phyloP scores from a whole-genome alignment of 2,113 vertebrate species.

The Ailurus styani region DNA sequence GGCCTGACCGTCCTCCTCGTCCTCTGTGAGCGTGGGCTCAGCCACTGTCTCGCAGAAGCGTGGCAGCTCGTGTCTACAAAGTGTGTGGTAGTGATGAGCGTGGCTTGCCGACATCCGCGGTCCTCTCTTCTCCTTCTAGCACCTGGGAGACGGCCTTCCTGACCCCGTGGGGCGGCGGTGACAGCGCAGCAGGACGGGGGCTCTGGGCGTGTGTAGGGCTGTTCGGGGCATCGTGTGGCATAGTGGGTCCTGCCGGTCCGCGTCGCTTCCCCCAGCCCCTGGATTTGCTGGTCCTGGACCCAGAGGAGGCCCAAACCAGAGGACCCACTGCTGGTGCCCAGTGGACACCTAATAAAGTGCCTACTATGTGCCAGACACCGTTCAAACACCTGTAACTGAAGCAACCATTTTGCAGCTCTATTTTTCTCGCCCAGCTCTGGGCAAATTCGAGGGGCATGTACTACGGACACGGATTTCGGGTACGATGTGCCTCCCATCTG shows the following conservation, averaged over 20 bases:
- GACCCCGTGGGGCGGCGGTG: fast-evolving
- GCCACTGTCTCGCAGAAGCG: fast-evolving
- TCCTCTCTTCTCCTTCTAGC: not conserved
- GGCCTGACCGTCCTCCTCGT: fast-evolving
- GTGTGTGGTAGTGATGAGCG: fast-evolving
- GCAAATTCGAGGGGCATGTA: fast-evolving
- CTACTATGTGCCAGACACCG: fast-evolving
- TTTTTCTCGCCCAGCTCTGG: fast-evolving
- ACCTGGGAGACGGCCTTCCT: fast-evolving
- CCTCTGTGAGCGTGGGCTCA: no score
- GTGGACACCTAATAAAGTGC: no score
- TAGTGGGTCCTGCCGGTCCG: fast-evolving
- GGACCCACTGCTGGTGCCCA: not conserved
- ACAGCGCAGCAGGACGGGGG: fast-evolving
- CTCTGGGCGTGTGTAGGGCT: fast-evolving
- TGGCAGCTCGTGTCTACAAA: fast-evolving
- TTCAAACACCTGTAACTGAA: not conserved
- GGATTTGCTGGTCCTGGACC: not conserved
- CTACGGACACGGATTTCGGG: not conserved
- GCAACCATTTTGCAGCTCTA: fast-evolving
- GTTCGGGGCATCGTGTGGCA: fast-evolving
- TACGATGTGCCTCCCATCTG: fast-evolving
- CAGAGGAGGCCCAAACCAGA: not conserved
- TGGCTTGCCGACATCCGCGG: fast-evolving
- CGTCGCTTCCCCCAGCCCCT: not conserved